phyloP scores from a whole-genome alignment of 1,140 invertebrate species.

The Drosophila nikananu region DNA sequence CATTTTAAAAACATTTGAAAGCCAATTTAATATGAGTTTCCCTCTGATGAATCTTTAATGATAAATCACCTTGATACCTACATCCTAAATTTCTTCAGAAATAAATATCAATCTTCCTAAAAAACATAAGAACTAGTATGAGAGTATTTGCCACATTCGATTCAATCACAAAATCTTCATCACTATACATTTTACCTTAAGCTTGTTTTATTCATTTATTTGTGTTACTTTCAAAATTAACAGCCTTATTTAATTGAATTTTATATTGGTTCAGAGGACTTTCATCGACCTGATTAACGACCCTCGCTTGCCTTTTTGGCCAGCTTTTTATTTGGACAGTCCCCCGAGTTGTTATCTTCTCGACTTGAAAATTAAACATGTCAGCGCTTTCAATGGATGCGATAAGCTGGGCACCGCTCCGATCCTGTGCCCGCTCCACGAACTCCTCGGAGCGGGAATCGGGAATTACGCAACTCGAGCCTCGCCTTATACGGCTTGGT shows the following conservation, averaged over 20 bases:
- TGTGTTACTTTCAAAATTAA: background rate
- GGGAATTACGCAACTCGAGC: conserved; percentile 47
- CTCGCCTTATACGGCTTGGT: conserved; percentile 43
- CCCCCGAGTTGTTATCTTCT: conserved; percentile 48
- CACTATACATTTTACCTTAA: too few relatives aligned
- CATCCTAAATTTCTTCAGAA: too few relatives aligned
- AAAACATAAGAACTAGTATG: too few relatives aligned
- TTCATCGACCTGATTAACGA: background rate
- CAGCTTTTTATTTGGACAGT: conserved; percentile 43
- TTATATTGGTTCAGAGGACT: background rate
- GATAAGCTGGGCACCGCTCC: conserved; percentile 45
- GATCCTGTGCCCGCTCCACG: background rate
- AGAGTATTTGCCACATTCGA: too few relatives aligned
- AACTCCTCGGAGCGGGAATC: background rate
- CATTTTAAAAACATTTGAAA: too few relatives aligned
- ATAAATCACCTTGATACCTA: too few relatives aligned
- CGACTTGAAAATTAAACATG: conserved; percentile 76
- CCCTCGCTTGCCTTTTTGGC: conserved; percentile 43
- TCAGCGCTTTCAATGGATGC: conserved; percentile 68
- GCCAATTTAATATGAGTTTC: too few relatives aligned
- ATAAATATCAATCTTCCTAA: too few relatives aligned
- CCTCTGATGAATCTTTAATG: too few relatives aligned
- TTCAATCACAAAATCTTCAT: too few relatives aligned
- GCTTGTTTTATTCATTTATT: background rate
- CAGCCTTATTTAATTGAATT: too few relatives aligned